Conservation (phyloP, 2,113 vertebrate genomes). For the Synchiropus splendidus region DNA sequence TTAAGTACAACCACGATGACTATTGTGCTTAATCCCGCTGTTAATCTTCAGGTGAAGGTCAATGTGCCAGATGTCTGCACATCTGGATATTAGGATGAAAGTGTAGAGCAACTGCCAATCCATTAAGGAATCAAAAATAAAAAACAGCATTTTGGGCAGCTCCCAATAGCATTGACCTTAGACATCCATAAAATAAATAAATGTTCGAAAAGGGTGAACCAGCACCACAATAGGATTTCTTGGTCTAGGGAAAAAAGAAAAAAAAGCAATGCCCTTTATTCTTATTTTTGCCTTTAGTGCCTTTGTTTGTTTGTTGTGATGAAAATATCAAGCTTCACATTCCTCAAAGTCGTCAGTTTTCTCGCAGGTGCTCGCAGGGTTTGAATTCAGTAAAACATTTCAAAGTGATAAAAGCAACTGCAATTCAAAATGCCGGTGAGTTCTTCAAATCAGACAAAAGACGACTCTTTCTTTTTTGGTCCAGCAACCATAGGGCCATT, state of each 20-base stretch:
- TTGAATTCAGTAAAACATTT: too few species aligned
- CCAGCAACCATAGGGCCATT: too few species aligned
- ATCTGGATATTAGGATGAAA: conserved; percentile 13
- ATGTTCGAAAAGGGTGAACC: neutral
- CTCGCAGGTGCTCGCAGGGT: too few species aligned
- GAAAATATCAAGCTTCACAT: too few species aligned
- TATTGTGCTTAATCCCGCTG: conserved; percentile 13
- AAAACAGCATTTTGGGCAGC: neutral
- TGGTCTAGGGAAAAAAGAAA: neutral
- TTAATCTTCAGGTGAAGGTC: conserved; percentile 16
- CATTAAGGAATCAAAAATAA: neutral
- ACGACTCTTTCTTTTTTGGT: too few species aligned
- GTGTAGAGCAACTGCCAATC: neutral
- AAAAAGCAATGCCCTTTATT: neutral
- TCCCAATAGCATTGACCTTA: neutral
- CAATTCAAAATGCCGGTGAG: too few species aligned
- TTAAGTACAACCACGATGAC: neutral
- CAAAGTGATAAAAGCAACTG: too few species aligned
- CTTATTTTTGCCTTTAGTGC: neutral
- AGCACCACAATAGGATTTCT: neutral
- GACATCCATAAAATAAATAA: neutral
- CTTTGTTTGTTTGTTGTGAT: too few species aligned
- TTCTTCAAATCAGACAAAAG: too few species aligned
- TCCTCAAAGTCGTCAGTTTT: too few species aligned
- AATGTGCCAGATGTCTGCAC: conserved; percentile 7